Conservation (phyloP, 2,113 vertebrate species). For the Sinocyclocheilus maitianheensis region DNA sequence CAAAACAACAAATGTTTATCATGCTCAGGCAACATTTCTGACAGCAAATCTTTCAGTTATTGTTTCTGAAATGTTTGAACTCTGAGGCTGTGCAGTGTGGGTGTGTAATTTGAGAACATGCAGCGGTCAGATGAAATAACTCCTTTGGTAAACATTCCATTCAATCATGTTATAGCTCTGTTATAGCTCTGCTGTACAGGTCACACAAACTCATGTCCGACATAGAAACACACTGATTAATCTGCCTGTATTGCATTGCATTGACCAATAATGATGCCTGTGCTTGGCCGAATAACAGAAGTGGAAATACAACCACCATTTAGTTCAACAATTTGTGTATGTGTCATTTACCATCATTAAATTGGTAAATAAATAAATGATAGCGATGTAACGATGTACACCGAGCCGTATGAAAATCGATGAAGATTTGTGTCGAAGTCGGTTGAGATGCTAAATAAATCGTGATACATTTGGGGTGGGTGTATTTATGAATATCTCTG, state of each 20-base stretch:
- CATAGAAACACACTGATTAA: background rate
- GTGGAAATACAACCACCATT: background rate
- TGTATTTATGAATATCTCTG: no score
- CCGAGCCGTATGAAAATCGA: no score
- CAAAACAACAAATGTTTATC: slow-evolving; percentile 27
- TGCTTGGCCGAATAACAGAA: background rate
- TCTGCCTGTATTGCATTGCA: background rate
- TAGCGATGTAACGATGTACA: no score
- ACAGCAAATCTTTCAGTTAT: slow-evolving; percentile 29
- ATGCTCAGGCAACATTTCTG: slow-evolving; percentile 2
- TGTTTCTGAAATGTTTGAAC: slow-evolving; percentile 4
- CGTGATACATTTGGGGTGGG: no score
- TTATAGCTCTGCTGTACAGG: background rate
- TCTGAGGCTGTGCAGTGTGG: background rate
- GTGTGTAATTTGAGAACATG: slow-evolving; percentile 17
- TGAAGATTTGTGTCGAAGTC: no score
- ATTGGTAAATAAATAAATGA: background rate
- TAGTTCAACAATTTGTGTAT: background rate
- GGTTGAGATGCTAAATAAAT: no score
- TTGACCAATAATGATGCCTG: background rate
- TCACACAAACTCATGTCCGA: background rate
- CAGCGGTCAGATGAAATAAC: background rate
- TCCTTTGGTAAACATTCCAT: background rate
- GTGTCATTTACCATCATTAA: background rate
- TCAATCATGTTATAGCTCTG: background rate